Evolutionary conservation across 2,113 vertebrate species (phyloP), one percentile per base, ranked within the genome.

Genomic region (Eudyptes chrysolophus): DNA sequence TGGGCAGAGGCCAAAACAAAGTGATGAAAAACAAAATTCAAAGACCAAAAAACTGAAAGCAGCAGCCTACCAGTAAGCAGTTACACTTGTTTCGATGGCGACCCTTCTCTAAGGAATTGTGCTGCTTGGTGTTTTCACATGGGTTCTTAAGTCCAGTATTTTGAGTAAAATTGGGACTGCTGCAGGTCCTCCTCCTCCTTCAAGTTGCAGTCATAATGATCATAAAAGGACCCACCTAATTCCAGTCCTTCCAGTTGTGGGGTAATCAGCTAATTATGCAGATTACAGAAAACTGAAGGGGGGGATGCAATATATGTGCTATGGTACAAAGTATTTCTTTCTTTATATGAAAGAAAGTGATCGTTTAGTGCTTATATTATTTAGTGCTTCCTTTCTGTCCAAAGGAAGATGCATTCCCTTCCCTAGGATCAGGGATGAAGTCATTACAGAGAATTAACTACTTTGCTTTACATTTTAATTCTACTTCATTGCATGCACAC

Each of bases 161-260:
- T 95, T 15, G 78, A 51, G 40, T 83, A 80, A 97, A 95, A 97
- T 94, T 40, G 77, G 75, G 32, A 65, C 40, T 90, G 71, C 42
- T 93, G 70, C 62, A 88, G 58, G 90, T 96, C 90, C 85, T 94
- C 81, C 94, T 94, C 96, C 81, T 95, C 92, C 92, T 94, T 85
- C 81, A 72, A 8, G 30, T 87, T 79, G 38, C 58, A 92, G 83
- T 92, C 85, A 84, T 88, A 88, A 57, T 77, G 75, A 92, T 83
- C 46, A 51, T 77, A 58, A 90, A 90, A 87, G 70, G 75, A 93
- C 36, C n/a, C 90, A 93, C 84, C 82, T 95, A 83, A 77, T 96
- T 96, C 97, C 94, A 90, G 95, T 94, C 76, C 84, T 92, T 89
- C 97, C 94, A 86, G 95, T 84, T 88, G 51, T 80, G 82, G 82